Percentiles rank a stretch among this genome's conserved stretches.
phyloP scores from a whole-genome alignment of 2,888 invertebrate genomes.

The Cataglyphis livida region DNA sequence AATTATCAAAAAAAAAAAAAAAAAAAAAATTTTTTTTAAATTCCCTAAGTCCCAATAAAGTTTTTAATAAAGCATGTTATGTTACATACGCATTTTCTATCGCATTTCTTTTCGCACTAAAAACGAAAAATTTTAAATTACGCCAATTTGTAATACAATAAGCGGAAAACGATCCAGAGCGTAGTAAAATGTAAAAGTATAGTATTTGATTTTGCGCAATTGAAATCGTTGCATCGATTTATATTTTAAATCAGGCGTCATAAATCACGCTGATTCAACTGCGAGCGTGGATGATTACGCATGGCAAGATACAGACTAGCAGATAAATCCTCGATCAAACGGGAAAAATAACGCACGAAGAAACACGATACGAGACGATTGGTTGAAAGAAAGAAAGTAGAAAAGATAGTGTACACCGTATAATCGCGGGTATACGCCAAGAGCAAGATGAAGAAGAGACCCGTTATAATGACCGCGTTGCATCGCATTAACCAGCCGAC shows the following conservation, averaged over 20 bases:
- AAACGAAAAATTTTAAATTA: neutral
- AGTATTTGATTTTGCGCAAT: neutral
- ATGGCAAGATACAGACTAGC: slow-evolving; percentile 41
- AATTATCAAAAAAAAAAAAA: too few relatives aligned
- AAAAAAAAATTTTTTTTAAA: too few relatives aligned
- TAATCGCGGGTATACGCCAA: slow-evolving; percentile 31
- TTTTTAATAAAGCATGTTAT: neutral
- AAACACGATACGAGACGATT: slow-evolving; percentile 46
- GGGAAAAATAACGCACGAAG: neutral
- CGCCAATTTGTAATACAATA: neutral
- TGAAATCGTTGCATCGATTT: slow-evolving; percentile 1
- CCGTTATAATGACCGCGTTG: slow-evolving; percentile 80
- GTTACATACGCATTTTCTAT: neutral
- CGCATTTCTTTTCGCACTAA: too few relatives aligned
- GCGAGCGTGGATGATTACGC: slow-evolving; percentile 48
- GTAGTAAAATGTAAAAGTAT: neutral
- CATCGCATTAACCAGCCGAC: slow-evolving; percentile 84
- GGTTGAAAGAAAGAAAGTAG: slow-evolving; percentile 16
- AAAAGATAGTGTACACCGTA: slow-evolving; percentile 6
- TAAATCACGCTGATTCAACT: slow-evolving; percentile 34
- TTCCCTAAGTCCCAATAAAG: too few relatives aligned
- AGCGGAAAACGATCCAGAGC: too few relatives aligned
- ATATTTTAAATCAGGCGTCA: neutral
- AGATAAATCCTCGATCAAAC: slow-evolving; percentile 19
- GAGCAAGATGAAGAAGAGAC: slow-evolving; percentile 41